Evolutionary conservation across 1,140 invertebrate species (phyloP), one percentile per base, ranked within the genome.

Genomic region (Berghia stephanieae): DNA sequence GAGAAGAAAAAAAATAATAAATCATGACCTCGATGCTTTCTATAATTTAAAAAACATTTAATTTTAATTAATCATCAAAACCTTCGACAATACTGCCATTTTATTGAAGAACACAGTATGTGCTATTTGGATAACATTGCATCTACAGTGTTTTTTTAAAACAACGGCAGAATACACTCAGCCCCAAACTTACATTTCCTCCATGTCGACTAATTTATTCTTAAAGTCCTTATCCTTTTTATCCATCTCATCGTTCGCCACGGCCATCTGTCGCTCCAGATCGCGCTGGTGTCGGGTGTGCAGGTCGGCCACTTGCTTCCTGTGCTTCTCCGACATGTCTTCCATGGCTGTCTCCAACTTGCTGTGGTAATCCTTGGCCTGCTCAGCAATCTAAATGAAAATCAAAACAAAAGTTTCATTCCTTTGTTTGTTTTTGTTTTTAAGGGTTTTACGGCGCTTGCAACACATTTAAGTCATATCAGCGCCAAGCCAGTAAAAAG

Each of bases 361-460:
- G 10, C 78, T 80, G 38, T 84, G 83, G 40, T 84, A 80, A 27
- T 86, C 84, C 1, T 79, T 76, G 31, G 86, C 82, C 72, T 88
- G 85, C 6, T 81, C 80, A 31, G 83, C 74, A 55, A 86, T 85
- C 85, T 88, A 60, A 27, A 78, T 71, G 34, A 70, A 38, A 24
- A 72, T 16, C 2, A 79, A 49, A 31, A 40, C 16, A 3, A 3
- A 5, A 18, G 21, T 49, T 21, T 69, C 27, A 8, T 69, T 34
- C 38, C 6, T 69, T 16, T n/a, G n/a, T n/a, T n/a, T n/a, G n/a
- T n/a, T n/a, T n/a, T n/a, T n/a, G n/a, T n/a, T n/a, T n/a, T n/a
- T n/a, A n/a, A n/a, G n/a, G n/a, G n/a, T n/a, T n/a, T n/a, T n/a
- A n/a, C n/a, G n/a, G n/a, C n/a, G n/a, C n/a, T n/a, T n/a, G n/a